Evolutionary conservation across 2,888 invertebrate genomes (phyloP).

Genomic region (Helleia helle): DNA sequence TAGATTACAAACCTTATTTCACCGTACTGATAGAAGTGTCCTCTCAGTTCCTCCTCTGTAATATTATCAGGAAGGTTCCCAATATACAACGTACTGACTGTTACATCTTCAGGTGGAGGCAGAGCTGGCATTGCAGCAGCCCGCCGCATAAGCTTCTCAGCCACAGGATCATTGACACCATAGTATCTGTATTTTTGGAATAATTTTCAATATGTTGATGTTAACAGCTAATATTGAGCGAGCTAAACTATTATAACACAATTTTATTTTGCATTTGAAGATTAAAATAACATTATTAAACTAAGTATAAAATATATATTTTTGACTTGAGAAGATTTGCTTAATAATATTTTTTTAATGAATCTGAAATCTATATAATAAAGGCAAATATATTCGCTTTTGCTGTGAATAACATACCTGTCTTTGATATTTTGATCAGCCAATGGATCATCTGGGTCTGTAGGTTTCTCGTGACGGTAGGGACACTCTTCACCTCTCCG

Average conservation of each 20-base stretch:
- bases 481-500: conserved; percentile 97
- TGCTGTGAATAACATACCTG: conserved; percentile 66
- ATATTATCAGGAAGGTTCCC: conserved; percentile 93
- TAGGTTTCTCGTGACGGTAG: conserved; percentile 95
- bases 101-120: conserved; percentile 95
- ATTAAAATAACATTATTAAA: too few relatives aligned
- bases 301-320: too few relatives aligned
- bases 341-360: too few relatives aligned
- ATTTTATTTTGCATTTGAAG: too few relatives aligned
- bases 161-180: conserved; percentile 96
- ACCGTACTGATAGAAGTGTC: conserved; percentile 99
- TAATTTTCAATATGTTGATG: too few relatives aligned
- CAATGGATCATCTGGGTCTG: conserved; percentile 96
- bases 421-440: conserved; percentile 97
- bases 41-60: conserved; percentile 92
- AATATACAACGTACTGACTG: conserved; percentile 97
- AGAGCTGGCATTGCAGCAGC: conserved; percentile 95
- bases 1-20: conserved; percentile 85
- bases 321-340: too few relatives aligned
- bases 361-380: too few relatives aligned
- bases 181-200: conserved; percentile 82
- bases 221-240: too few relatives aligned
- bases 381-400: background rate
- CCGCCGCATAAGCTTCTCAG: conserved; percentile 91
- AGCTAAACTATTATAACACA: too few relatives aligned